Conservation (phyloP, 2,113 vertebrate species). For the Vulpes vulpes region DNA sequence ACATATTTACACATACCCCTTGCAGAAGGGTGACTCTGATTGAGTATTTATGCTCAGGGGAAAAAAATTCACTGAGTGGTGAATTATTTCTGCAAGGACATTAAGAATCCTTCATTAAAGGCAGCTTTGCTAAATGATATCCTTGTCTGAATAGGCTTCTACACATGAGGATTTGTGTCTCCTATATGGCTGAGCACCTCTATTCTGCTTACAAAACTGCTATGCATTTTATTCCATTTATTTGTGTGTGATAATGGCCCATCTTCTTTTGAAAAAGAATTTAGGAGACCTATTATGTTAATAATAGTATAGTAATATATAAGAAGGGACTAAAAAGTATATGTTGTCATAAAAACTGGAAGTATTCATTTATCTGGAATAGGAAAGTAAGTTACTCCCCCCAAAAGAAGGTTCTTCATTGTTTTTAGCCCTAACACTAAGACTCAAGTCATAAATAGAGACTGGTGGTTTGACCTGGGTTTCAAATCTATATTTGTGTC, state of each 20-base stretch:
- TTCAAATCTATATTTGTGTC: constrained; percentile 22
- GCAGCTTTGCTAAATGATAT: background rate
- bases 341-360: background rate
- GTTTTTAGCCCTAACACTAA: background rate
- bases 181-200: background rate
- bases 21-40: background rate
- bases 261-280: constrained; percentile 35
- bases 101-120: constrained; percentile 15
- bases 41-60: background rate
- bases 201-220: background rate
- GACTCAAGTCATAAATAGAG: constrained; percentile 11
- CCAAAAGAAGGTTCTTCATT: background rate
- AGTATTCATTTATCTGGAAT: background rate
- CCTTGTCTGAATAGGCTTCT: background rate
- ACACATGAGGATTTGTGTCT: background rate
- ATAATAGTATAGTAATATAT: background rate
- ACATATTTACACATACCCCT: background rate
- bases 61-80: background rate
- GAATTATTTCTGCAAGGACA: background rate
- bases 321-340: background rate
- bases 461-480: background rate
- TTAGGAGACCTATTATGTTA: background rate
- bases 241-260: constrained; percentile 2
- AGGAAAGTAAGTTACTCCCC: background rate
- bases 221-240: background rate